Evolutionary conservation across 2,113 vertebrate genomes (phyloP), one percentile per base, ranked within the genome.

Genomic region (Prinia subflava): DNA sequence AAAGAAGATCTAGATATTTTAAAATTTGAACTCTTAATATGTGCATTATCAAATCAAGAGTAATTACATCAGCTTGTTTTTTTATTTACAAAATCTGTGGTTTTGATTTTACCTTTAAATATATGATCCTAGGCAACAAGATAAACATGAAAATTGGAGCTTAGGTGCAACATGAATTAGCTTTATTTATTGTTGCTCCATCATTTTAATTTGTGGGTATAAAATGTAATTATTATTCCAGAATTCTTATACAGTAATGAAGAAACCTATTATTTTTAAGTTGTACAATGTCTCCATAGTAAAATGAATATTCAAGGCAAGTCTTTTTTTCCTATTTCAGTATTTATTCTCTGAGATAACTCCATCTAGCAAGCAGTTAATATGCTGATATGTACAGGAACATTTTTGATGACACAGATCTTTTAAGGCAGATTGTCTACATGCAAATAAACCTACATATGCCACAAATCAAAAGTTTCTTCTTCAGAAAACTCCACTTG

Each of bases 381-480:
- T 35, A 39, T 76, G 78, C 64, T 95, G 87, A 87, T 80, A 10
- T 63, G 64, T 55, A 64, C 63, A 73, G 84, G 69, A 91, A 81
- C 24, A 55, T 69, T 63, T 95, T 86, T 65, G 70, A 77, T 89
- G 90, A 79, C n/a, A 67, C 23, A 56, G 83, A 86, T 94, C 63
- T 75, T 90, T 94, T 79, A 84, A 83, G 96, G 82, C 33, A 92
- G 83, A 68, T 83, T 91, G 57, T 73, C 59, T 90, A 44, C 31
- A 62, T 0, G 2, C 60, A 95, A 81, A 92, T 75, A 96, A 87
- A 70, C n/a, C 52, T 62, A 56, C 35, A 20, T 23, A 68, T 63
- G 86, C 52, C 74, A 92, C 95, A 96, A 88, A 90, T 96, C 78
- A 95, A 90, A 97, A 97, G 87, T 97, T 96, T 89, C 83, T 74